Evolutionary conservation across 2,113 vertebrate genomes (phyloP).

Genomic region (Arizona elegans): DNA sequence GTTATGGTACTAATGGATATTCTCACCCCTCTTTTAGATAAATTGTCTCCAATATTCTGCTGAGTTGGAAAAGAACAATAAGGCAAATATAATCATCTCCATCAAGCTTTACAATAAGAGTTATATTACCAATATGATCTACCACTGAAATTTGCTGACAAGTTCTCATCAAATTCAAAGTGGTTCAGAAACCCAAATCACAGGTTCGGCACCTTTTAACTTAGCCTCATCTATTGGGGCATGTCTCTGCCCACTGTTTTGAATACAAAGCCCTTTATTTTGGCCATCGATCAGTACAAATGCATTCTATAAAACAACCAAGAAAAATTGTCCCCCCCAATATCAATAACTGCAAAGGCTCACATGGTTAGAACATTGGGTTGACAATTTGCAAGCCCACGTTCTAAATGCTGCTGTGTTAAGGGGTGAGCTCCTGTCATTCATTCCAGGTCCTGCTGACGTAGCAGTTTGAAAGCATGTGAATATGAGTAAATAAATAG

Average conservation of each 20-base stretch:
- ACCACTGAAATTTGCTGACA: background rate
- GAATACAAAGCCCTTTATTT: background rate
- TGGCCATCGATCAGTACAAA: background rate
- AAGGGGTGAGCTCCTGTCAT: background rate
- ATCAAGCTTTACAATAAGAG: background rate
- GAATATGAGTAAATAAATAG: background rate
- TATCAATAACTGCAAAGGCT: background rate
- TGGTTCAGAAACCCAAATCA: background rate
- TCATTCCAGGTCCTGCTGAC: background rate
- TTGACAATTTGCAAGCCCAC: background rate
- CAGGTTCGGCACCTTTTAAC: background rate
- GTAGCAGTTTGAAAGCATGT: background rate
- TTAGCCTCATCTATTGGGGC: background rate
- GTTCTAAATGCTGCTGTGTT: background rate
- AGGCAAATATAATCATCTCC: background rate
- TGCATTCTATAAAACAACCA: background rate
- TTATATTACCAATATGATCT: background rate
- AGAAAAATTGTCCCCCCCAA: background rate
- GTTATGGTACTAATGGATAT: background rate
- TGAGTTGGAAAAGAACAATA: background rate
- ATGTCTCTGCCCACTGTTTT: background rate
- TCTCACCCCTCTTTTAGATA: background rate
- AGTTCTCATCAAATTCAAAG: background rate
- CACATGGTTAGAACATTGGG: background rate
- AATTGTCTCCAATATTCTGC: background rate